phyloP scores from a whole-genome alignment of 2,797 vertebrate genomes.

The Xyrichtys novacula region DNA sequence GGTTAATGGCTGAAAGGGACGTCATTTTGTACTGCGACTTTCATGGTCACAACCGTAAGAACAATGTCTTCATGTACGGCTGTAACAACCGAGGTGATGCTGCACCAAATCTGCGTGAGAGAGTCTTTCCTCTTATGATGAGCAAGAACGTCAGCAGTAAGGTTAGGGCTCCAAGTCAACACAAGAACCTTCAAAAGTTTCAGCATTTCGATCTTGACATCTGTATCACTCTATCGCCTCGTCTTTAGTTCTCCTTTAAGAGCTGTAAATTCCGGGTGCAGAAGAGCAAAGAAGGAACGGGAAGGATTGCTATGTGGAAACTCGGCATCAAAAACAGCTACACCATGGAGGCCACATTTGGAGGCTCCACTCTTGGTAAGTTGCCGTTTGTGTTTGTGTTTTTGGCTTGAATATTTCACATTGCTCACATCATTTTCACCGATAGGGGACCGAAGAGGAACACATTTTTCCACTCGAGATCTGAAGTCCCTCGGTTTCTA shows the following conservation, averaged over 20 bases:
- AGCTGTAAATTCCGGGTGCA: conserved; percentile 96
- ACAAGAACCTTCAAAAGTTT: not conserved
- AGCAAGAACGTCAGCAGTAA: conserved; percentile 93
- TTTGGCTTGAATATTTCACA: not conserved
- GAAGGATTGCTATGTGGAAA: conserved; percentile 93
- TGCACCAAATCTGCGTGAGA: conserved; percentile 80
- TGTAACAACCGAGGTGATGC: conserved; percentile 75
- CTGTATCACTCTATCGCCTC: conserved; percentile 16
- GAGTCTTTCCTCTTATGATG: conserved; percentile 94
- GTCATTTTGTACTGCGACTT: conserved; percentile 94
- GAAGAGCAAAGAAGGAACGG: conserved; percentile 93
- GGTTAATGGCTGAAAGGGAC: conserved; percentile 88
- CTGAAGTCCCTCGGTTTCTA: conserved; percentile 90
- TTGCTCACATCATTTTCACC: conserved; percentile 20
- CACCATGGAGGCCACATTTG: conserved; percentile 94
- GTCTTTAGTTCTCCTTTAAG: conserved; percentile 90
- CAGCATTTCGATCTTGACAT: conserved; percentile 2
- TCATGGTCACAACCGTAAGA: conserved; percentile 95
- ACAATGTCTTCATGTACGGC: conserved; percentile 95
- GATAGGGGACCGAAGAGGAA: conserved; percentile 87
- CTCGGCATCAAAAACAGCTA: conserved; percentile 94
- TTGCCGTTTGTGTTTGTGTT: not conserved
- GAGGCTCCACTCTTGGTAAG: conserved; percentile 92
- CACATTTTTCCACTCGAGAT: conserved; percentile 90
- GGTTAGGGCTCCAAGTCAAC: conserved; percentile 74